These are phyloP conservation scores for Dicyrtoma fusca DNA, from an alignment of 2,888 invertebrate genomes.

Conservation along the genomic window DNA sequence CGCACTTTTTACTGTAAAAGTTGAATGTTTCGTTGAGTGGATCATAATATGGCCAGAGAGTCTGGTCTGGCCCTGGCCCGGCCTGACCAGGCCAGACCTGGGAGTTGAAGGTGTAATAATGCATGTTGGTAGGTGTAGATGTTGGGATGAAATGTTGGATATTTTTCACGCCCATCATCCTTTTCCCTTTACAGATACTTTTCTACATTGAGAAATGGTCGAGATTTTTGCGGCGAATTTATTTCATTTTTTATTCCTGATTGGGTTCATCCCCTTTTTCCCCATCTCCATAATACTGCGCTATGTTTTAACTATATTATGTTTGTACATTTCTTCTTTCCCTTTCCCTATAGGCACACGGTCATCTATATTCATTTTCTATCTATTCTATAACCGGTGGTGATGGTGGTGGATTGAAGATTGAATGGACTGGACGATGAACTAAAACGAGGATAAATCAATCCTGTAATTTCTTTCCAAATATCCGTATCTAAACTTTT, in stretches of 20 bases:
- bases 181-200: too few species aligned
- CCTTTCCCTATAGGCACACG: constrained; percentile 2
- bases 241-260: constrained; percentile 50
- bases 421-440: too few species aligned
- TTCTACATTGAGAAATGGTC: constrained; percentile 29
- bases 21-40: too few species aligned
- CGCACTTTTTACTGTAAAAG: too few species aligned
- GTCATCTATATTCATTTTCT: not conserved
- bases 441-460: constrained; percentile 40
- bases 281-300: constrained; percentile 16
- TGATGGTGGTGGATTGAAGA: too few species aligned
- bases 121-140: constrained; percentile 42
- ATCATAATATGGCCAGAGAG: too few species aligned
- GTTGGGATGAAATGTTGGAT: constrained; percentile 40
- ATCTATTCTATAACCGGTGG: not conserved
- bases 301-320: not conserved
- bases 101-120: constrained; percentile 38
- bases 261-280: constrained; percentile 52
- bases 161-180: constrained; percentile 38
- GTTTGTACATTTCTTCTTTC: not conserved
- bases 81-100: too few species aligned
- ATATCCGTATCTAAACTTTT: not conserved
- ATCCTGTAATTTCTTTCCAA: constrained; percentile 41
- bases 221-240: constrained; percentile 52
- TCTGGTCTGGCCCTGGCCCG: too few species aligned